Evolutionary conservation across 1,140 invertebrate genomes (phyloP), one percentile per base, ranked within the genome.

Genomic region (Dufourea novaeangliae): DNA sequence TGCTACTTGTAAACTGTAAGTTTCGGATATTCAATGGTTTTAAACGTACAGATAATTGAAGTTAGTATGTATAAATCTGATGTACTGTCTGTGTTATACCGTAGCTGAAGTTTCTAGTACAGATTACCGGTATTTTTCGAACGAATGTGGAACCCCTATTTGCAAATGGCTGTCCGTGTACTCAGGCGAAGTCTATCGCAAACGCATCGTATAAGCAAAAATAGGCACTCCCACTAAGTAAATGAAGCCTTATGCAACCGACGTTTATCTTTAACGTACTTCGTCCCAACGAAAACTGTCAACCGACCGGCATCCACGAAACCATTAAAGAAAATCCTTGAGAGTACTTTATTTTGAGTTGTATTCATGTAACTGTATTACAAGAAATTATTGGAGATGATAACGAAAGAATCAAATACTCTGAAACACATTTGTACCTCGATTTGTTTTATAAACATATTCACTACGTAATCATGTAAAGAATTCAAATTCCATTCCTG

Each of bases 221-320:
- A 59, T 8, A n/a, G 66, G 17, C 73, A 57, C 73, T 76, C 73
- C 73, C 22, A 29, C 14, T 46, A 41, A 56, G 14, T 12, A 66
- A 67, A 52, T 32, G 4, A 25, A 37, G 22, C 17, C 17, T 46
- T 50, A 27, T 59, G n/a, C 27, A 57, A 68, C 32, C 11, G 4
- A 20, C 44, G 54, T 20, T 57, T 75, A 69, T 46, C 64, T 68
- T 1, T 14, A 14, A 25, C 10, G 14, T 66, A 25, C 20, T 34
- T 5, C 20, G 37, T n/a, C 5, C 20, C 27, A 2, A 44, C 8
- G 25, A 46, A 46, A 50, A 50, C 32, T 66, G 5, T n/a, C 17
- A n/a, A 50, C 4, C 6, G 8, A 50, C 11, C 32, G 10, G 6
- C 1, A 11, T 62, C 7, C 4, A 6, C 11, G 10, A 14, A 7